Conservation (phyloP, 2,888 invertebrate genomes). For the Aradus depressus region DNA sequence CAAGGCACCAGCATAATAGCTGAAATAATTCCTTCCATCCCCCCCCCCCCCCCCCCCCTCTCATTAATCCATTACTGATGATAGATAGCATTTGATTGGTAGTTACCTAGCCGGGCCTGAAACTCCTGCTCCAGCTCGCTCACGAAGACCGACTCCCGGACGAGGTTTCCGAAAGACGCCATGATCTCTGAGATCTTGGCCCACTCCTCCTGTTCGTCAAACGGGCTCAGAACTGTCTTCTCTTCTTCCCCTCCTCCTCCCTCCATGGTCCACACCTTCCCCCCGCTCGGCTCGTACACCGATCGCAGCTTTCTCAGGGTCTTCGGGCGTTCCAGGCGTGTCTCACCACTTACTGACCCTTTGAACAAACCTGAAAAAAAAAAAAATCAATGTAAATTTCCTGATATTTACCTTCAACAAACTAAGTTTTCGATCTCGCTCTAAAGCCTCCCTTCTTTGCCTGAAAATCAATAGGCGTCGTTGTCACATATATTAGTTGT, state of each 20-base stretch:
- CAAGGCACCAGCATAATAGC: too few relatives aligned
- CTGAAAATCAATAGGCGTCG: too few relatives aligned
- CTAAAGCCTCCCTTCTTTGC: too few relatives aligned
- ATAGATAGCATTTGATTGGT: background rate
- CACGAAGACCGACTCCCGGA: slow-evolving; percentile 65
- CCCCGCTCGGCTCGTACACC: slow-evolving; percentile 45
- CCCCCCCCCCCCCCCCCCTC: background rate
- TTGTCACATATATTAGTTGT: too few relatives aligned
- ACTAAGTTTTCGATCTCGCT: too few relatives aligned
- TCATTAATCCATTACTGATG: background rate
- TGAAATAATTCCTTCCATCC: background rate
- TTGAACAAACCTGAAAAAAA: slow-evolving; percentile 59
- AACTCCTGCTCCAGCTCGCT: slow-evolving; percentile 69
- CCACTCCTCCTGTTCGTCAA: slow-evolving; percentile 93
- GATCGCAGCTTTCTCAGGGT: slow-evolving; percentile 61
- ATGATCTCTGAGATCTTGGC: slow-evolving; percentile 92
- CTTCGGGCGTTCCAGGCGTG: slow-evolving; percentile 55
- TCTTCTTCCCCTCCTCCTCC: slow-evolving; percentile 26
- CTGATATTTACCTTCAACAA: background rate
- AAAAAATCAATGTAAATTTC: background rate
- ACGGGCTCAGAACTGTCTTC: slow-evolving; percentile 55
- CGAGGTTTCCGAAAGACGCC: slow-evolving; percentile 81
- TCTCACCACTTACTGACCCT: slow-evolving; percentile 59
- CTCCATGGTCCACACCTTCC: slow-evolving; percentile 14
- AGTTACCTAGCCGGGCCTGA: slow-evolving; percentile 52